Conservation (phyloP, 2,797 vertebrate genomes). For the Microctenopoma steveboyesi region DNA sequence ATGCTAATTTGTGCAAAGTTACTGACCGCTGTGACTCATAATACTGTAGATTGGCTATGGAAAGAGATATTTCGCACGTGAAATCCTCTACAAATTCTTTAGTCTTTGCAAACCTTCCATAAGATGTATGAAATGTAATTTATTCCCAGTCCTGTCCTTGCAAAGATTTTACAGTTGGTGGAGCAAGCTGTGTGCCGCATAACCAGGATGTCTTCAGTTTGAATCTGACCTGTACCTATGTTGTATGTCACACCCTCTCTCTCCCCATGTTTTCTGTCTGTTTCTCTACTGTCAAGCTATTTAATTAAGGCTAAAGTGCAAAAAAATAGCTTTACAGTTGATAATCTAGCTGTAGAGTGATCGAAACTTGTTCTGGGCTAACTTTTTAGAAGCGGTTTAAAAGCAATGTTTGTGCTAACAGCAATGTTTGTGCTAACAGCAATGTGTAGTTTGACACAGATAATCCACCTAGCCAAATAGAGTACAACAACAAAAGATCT, state of each 20-base stretch:
- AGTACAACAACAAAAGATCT: background rate
- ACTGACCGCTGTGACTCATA: background rate
- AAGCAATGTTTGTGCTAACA: too few species aligned
- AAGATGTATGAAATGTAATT: background rate
- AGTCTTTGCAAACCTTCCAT: background rate
- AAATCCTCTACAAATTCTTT: background rate
- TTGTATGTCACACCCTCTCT: too few species aligned
- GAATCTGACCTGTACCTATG: too few species aligned
- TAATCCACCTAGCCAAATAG: background rate
- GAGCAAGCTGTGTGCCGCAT: too few species aligned
- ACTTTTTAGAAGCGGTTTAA: too few species aligned
- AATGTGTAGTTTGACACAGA: too few species aligned
- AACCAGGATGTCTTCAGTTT: too few species aligned
- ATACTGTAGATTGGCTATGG: slow-evolving; percentile 6
- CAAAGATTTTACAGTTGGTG: background rate
- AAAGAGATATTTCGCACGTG: slow-evolving; percentile 12
- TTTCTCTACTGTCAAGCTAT: too few species aligned
- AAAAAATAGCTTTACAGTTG: background rate
- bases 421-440: too few species aligned
- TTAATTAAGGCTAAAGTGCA: too few species aligned
- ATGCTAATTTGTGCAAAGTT: slow-evolving; percentile 44
- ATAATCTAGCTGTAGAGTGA: background rate
- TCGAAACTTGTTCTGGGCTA: background rate
- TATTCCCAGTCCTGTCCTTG: background rate
- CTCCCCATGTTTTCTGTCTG: too few species aligned